These are phyloP conservation scores for Trilocha varians DNA, from an alignment of 2,888 invertebrate genomes.

Conservation along the genomic window DNA sequence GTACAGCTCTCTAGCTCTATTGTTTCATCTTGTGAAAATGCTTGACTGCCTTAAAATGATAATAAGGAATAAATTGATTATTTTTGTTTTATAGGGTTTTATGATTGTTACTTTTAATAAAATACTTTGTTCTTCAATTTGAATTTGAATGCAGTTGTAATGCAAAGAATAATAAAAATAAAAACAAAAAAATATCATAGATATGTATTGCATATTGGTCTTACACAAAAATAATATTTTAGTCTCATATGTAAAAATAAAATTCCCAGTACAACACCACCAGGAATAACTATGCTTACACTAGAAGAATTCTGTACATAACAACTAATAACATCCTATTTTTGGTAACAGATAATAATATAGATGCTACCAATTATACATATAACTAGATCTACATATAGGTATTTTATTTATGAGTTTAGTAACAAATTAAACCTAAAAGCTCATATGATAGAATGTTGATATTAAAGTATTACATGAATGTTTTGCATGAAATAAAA, in stretches of 20 bases:
- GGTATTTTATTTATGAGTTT: constrained; percentile 1
- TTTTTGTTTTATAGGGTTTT: no score
- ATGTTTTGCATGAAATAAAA: no score
- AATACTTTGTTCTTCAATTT: constrained; percentile 2
- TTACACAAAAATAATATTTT: constrained; percentile 68
- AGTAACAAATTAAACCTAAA: constrained; percentile 12
- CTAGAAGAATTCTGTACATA: constrained; percentile 57
- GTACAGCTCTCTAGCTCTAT: no score
- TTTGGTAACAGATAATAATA: constrained; percentile 65
- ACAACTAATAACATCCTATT: constrained; percentile 57
- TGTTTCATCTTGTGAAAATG: no score
- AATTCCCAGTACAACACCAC: constrained; percentile 48
- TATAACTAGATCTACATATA: constrained; percentile 2
- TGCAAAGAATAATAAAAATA: no score
- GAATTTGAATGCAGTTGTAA: no score
- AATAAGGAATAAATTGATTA: no score
- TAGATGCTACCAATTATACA: constrained; percentile 29
- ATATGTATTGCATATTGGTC: constrained; percentile 70
- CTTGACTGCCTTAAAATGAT: no score
- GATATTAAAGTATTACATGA: no score
- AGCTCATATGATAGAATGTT: no score
- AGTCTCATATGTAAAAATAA: constrained; percentile 67
- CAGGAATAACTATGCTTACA: constrained; percentile 65
- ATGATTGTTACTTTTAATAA: no score
- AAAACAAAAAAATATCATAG: constrained; percentile 28